Base-by-base conservation (phyloP, 2,888 invertebrate species). In the Lamproptera curius region DNA sequence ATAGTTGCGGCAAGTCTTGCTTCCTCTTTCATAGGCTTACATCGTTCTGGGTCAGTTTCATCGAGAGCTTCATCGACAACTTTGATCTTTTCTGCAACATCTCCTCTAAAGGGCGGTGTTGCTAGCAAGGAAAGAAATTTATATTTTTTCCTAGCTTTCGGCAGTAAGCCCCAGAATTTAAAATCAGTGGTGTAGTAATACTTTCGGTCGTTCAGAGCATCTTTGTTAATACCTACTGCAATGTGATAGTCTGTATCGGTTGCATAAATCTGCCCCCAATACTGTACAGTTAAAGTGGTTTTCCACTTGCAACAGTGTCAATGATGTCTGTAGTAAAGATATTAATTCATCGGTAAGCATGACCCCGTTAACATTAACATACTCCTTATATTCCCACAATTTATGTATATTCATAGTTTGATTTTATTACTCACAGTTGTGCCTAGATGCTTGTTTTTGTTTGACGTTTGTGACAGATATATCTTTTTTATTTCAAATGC, bases 211-310 rank as follows among this genome's bases (percentile, higher is more conserved):
- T 81, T 73, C 34, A 96, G 72, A 42, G 92, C 94, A 71, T 97
- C 95, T 53, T 89, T 91, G 55, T 91, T 92, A 56, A 93, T 92
- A 10, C 97, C 97, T 63, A 92, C 95, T 1, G 95, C 94, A 52
- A 97, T 90, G 67, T 93, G 95, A 72, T 97, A 97, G 75, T 96
- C 96, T 13, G 89, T 89, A 55, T 92, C 91, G 0, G 91, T 81
- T 1, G 95, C 96, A 56, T 91, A 90, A 42, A 97, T 92, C 67
- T 93, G 92, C 0, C 97, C 97, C 95, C 96, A 96, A 66, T 96
- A 95, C 67, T 92, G 96, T 43, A 95, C 90, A 67, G 92, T 91
- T 78, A 73, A 96, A 96, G 71, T 95, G 95, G 76, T 96, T 95
- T 70, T 97, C 95, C 55, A 92, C 91, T 77, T 96, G 93, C 31